A percentile compares a stretch with the other conserved stretches of the same genome.
These are phyloP conservation scores for Desoria tigrina DNA, from an alignment of 2,888 invertebrate genomes.

Conservation along the genomic window DNA sequence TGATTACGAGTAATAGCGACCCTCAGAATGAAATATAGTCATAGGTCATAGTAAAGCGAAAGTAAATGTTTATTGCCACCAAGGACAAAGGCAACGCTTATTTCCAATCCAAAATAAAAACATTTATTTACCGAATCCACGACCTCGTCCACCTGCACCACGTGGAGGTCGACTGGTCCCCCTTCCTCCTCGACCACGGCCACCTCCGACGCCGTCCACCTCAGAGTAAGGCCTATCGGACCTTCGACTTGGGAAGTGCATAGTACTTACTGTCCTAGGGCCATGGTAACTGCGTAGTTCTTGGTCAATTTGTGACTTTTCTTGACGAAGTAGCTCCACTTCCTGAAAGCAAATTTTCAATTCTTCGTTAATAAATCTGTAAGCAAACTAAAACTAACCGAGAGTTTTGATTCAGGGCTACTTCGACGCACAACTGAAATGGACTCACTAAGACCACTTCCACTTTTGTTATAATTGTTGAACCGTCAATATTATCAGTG, in stretches of 20 bases:
- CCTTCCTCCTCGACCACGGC: conserved; percentile 58
- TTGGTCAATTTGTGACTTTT: conserved; percentile 93
- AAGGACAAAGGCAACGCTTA: no score
- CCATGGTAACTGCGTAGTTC: conserved; percentile 78
- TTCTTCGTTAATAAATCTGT: no score
- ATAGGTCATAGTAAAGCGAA: no score
- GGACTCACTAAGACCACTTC: no score
- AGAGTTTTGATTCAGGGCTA: no score
- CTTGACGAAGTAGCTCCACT: conserved; percentile 90
- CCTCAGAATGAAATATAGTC: no score
- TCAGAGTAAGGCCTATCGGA: conserved; percentile 62
- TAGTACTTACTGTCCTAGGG: conserved; percentile 56
- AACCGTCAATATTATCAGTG: no score
- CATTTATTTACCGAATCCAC: conserved; percentile 39
- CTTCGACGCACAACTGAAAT: no score
- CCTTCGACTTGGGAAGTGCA: conserved; percentile 63
- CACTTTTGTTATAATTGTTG: no score
- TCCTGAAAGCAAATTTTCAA: conserved; percentile 71
- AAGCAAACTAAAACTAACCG: no score
- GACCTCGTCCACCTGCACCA: conserved; percentile 55
- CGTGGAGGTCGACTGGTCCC: conserved; percentile 63
- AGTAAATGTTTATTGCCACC: no score
- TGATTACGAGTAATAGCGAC: no score
- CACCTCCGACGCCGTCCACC: conserved; percentile 58
- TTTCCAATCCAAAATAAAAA: background rate